Conservation (phyloP, 2,888 invertebrate species). For the Prosapia bicincta region DNA sequence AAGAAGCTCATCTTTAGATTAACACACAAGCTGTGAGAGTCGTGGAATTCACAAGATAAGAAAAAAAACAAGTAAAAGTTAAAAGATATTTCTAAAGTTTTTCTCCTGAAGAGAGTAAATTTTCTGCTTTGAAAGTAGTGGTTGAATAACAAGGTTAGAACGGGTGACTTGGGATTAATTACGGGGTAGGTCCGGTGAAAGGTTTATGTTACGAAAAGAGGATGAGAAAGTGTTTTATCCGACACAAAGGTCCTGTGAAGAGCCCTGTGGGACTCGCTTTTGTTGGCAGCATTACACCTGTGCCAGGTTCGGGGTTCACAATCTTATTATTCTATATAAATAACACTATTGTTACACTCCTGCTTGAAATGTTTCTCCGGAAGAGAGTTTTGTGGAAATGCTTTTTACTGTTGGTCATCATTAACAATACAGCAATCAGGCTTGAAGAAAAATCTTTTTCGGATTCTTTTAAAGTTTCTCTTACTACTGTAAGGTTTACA, state of each 20-base stretch:
- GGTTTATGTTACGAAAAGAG: background rate
- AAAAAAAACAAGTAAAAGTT: background rate
- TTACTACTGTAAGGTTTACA: no score
- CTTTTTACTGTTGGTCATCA: background rate
- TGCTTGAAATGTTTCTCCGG: background rate
- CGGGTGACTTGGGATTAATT: background rate
- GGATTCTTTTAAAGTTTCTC: no score
- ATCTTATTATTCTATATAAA: background rate
- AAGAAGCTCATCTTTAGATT: no score
- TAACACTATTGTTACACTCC: background rate
- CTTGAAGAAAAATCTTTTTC: background rate
- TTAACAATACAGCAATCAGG: background rate
- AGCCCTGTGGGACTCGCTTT: background rate
- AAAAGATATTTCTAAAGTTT: background rate
- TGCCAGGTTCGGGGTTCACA: background rate
- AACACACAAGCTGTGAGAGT: no score
- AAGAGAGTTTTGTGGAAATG: background rate
- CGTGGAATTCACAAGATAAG: no score
- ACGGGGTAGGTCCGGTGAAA: background rate
- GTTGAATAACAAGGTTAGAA: background rate
- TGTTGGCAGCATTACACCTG: background rate
- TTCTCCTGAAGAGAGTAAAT: background rate
- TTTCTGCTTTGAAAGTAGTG: background rate
- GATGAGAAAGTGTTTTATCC: background rate
- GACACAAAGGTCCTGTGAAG: background rate